Conservation (phyloP, 2,888 invertebrate genomes). For the Phaedon cochleariae region DNA sequence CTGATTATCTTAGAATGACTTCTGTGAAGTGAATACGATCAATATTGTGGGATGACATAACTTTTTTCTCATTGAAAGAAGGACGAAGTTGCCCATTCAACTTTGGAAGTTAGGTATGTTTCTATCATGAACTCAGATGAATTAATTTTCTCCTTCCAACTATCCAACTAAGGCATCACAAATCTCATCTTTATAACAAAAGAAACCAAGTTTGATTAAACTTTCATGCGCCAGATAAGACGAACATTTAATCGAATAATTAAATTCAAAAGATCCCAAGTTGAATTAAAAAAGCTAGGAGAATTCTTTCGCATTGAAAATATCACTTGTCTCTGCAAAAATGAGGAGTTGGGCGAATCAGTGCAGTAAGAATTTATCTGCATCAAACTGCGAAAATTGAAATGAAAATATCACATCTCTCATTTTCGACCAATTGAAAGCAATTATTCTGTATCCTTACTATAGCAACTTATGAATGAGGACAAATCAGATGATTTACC, state of each 20-base stretch:
- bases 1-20: too few relatives aligned
- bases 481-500: too few relatives aligned
- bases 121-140: too few relatives aligned
- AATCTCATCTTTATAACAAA: neutral
- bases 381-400: slow-evolving; percentile 49
- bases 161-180: neutral
- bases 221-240: slow-evolving; percentile 26
- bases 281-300: slow-evolving; percentile 19
- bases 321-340: slow-evolving; percentile 28
- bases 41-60: too few relatives aligned
- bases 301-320: slow-evolving; percentile 32
- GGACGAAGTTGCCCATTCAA: too few relatives aligned
- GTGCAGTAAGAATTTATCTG: slow-evolving; percentile 49
- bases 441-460: too few relatives aligned
- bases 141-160: too few relatives aligned
- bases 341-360: slow-evolving; percentile 38
- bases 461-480: too few relatives aligned
- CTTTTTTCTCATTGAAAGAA: too few relatives aligned
- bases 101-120: too few relatives aligned
- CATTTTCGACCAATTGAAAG: too few relatives aligned
- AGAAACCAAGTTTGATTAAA: slow-evolving; percentile 21
- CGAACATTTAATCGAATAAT: slow-evolving; percentile 27
- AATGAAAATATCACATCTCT: slow-evolving; percentile 44
- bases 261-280: slow-evolving; percentile 25
- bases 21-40: too few relatives aligned